Base-by-base conservation (phyloP, 2,888 invertebrate genomes). In the Tipula confusa region DNA sequence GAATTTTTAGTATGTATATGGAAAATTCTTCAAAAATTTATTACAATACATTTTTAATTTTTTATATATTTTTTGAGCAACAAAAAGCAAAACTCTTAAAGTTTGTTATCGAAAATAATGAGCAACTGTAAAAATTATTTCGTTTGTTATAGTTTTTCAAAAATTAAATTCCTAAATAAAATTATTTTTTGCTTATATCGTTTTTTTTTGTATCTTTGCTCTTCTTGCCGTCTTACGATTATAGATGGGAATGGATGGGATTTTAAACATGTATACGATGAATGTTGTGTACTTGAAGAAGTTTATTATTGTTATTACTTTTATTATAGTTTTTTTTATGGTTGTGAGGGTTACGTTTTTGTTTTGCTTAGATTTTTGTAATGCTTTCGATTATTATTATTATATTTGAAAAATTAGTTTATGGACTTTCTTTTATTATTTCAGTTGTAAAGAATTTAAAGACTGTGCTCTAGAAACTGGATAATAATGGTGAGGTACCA, bases 81-180 rank as follows among this genome's bases (percentile, higher is more conserved):
- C 24, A 64, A 64, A 64, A 24, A 64, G 64, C 24, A 64, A 64
- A 43, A 15, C 43, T 43, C 43, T 43, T 43, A 43, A 43, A 64
- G 9, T 64, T 64, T 43, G n/a, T 64, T 64, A 64, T 64, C 64
- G 24, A 64, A 64, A 64, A 9, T 64, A 64, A 64, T 64, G 64
- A 64, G 64, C 64, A 64, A 64, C 64, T 64, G 64, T 64, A 24
- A 64, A 64, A 64, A 64, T 24, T 64, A 64, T 64, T 18, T 64
- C 64, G 9, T 64, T 64, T 24, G 24, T 4, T 33, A 11, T 33
- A 15, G 43, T 43, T 43, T 43, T 43, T 3, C 4, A 15, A 43
- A 43, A 43, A 15, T 64, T 24, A 9, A 64, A 64, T 24, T 64
- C 64, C 24, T 64, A 64, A 64, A 64, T 9, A 64, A 64, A 64